A percentile compares a stretch with the other conserved stretches of the same genome.
Conservation (phyloP, 2,888 invertebrate species). For the Drosophila fungiperda region DNA sequence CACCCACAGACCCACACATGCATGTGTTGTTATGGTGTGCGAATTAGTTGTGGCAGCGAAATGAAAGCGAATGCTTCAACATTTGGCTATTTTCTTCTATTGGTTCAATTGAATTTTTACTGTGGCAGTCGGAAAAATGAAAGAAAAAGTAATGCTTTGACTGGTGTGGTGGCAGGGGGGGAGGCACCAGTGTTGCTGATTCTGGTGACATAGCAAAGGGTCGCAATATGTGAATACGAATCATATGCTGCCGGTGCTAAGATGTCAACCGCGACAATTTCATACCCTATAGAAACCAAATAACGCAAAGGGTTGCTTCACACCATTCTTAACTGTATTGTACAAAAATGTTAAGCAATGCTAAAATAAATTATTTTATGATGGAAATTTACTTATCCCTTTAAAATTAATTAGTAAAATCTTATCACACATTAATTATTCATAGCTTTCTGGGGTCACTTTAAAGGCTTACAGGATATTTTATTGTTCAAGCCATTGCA, state of each 20-base stretch:
- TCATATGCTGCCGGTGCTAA: slow-evolving; percentile 53
- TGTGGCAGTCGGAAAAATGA: slow-evolving; percentile 43
- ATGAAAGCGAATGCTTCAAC: slow-evolving; percentile 61
- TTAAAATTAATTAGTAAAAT: neutral
- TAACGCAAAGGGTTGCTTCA: neutral
- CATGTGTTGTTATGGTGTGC: slow-evolving; percentile 70
- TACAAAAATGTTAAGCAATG: neutral
- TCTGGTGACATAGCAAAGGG: slow-evolving; percentile 23
- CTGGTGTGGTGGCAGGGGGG: neutral
- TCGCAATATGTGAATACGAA: slow-evolving; percentile 35
- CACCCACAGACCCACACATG: slow-evolving; percentile 16
- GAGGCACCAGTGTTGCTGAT: neutral
- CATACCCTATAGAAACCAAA: slow-evolving; percentile 18
- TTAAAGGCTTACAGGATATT: slow-evolving; percentile 7
- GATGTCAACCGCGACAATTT: slow-evolving; percentile 36
- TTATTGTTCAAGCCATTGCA: neutral
- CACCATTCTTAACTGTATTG: no score
- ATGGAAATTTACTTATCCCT: neutral
- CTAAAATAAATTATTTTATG: no score
- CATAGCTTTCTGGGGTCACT: neutral
- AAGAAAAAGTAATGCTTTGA: slow-evolving; percentile 10
- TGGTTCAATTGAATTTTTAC: slow-evolving; percentile 72
- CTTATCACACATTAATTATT: neutral
- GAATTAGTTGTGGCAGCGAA: slow-evolving; percentile 80
- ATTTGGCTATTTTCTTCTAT: slow-evolving; percentile 48